Percentiles rank a stretch among this genome's conserved stretches.
phyloP scores from a whole-genome alignment of 1,140 invertebrate genomes.

The Listronotus oregonensis region DNA sequence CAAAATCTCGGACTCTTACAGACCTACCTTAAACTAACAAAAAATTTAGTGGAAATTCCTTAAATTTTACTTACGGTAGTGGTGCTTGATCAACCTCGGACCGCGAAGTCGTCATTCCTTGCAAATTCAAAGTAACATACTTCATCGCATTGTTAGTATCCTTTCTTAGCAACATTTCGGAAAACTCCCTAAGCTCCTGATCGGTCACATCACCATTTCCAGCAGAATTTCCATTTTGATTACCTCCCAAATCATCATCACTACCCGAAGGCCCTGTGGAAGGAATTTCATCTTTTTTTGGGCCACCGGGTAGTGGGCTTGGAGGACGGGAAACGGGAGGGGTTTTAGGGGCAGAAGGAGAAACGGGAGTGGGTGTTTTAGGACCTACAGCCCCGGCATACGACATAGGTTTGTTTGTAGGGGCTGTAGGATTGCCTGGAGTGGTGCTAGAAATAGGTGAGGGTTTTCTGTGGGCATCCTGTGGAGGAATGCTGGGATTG shows the following conservation, averaged over 20 bases:
- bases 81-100: constrained; percentile 72
- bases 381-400: constrained; percentile 15
- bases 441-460: not conserved
- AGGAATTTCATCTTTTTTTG: constrained; percentile 14
- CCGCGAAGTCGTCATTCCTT: constrained; percentile 70
- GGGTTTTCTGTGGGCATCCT: not conserved
- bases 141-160: constrained; percentile 72
- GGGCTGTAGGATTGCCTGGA: not conserved
- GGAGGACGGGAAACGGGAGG: not conserved
- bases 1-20: no score
- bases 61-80: constrained; percentile 65
- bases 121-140: constrained; percentile 70
- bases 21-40: no score
- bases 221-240: constrained; percentile 3
- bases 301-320: not conserved
- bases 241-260: constrained; percentile 8
- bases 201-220: constrained; percentile 51
- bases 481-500: constrained; percentile 1
- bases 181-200: constrained; percentile 67
- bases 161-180: constrained; percentile 73
- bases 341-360: constrained; percentile 4
- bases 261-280: constrained; percentile 26
- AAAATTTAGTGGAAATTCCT: no score
- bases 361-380: not conserved
- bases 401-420: constrained; percentile 1